phyloP scores from a whole-genome alignment of 2,888 invertebrate species.

The Lypha dubia region DNA sequence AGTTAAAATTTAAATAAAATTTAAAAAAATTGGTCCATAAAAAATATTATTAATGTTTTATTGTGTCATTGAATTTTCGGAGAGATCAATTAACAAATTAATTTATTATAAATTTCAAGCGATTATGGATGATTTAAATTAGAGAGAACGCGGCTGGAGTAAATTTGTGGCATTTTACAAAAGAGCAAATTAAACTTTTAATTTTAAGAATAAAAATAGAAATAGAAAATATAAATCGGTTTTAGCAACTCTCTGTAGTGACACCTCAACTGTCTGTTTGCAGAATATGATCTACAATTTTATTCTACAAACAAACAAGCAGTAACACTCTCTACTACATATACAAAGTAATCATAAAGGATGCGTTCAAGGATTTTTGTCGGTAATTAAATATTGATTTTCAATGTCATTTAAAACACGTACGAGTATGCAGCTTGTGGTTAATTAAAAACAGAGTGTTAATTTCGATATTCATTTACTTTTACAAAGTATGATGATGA shows the following conservation, averaged over 20 bases:
- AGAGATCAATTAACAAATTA: slow-evolving; percentile 62
- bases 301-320: too few relatives aligned
- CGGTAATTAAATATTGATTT: not conserved
- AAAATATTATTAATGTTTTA: slow-evolving; percentile 61
- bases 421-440: too few relatives aligned
- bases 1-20: slow-evolving; percentile 8
- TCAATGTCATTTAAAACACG: not conserved
- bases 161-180: not conserved
- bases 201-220: not conserved
- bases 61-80: slow-evolving; percentile 63
- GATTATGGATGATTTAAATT: not conserved
- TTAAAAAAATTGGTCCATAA: slow-evolving; percentile 27
- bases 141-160: too few relatives aligned
- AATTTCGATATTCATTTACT: not conserved
- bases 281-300: too few relatives aligned
- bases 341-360: not conserved
- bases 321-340: too few relatives aligned
- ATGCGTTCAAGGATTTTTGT: not conserved
- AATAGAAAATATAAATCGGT: too few relatives aligned
- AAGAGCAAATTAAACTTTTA: not conserved
- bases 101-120: slow-evolving; percentile 39
- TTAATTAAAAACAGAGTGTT: not conserved
- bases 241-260: too few relatives aligned
- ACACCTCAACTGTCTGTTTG: too few relatives aligned
- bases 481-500: not conserved